Percentiles rank a stretch among this genome's conserved stretches.
These are phyloP conservation scores for Kryptopterus vitreolus DNA, from an alignment of 2,797 vertebrate genomes.

Conservation along the genomic window DNA sequence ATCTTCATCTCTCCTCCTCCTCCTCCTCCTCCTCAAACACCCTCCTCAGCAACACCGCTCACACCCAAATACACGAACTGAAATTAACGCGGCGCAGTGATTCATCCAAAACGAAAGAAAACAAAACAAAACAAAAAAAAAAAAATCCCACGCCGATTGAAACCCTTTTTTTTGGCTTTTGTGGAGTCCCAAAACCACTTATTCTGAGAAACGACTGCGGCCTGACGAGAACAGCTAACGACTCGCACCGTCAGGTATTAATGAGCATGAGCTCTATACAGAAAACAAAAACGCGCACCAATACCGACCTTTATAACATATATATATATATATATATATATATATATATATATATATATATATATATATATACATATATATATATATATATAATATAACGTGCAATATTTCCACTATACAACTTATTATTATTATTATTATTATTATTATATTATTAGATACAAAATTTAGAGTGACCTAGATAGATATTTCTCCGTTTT, in stretches of 20 bases:
- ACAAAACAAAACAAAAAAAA: too few relatives aligned
- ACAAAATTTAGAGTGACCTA: background rate
- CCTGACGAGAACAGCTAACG: constrained; percentile 67
- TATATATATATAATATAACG: too few relatives aligned
- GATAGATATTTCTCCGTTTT: constrained; percentile 23
- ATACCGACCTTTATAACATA: background rate
- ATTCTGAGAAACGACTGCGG: constrained; percentile 72
- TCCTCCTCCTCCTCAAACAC: too few relatives aligned
- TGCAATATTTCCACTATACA: too few relatives aligned
- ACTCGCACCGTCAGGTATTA: constrained; percentile 14
- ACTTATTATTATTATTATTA: too few relatives aligned
- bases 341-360: too few relatives aligned
- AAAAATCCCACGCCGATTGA: constrained; percentile 70
- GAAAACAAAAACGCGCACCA: too few relatives aligned
- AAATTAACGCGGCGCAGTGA: constrained; percentile 57
- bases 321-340: too few relatives aligned
- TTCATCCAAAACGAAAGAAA: constrained; percentile 66
- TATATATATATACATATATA: too few relatives aligned
- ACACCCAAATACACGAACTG: constrained; percentile 28
- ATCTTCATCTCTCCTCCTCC: background rate
- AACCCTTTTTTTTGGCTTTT: constrained; percentile 65
- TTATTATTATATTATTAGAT: too few relatives aligned
- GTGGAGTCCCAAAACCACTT: constrained; percentile 70
- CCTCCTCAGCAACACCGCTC: background rate
- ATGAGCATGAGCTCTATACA: background rate